Conservation (phyloP, 2,797 vertebrate genomes). For the Heliangelus exortis region DNA sequence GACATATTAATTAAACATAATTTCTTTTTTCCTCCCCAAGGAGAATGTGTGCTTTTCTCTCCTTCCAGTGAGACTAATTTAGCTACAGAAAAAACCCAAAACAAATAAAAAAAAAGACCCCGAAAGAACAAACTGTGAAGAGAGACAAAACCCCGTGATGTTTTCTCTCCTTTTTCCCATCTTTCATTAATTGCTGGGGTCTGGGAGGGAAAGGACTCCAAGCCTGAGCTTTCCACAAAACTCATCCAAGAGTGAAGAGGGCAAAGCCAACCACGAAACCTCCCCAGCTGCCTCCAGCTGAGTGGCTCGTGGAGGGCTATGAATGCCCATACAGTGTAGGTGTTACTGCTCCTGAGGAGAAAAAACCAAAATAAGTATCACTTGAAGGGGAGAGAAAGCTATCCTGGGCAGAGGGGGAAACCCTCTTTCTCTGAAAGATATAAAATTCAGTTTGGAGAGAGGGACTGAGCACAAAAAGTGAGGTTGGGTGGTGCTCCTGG, state of each 20-base stretch:
- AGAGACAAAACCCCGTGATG: neutral
- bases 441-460: constrained; percentile 67
- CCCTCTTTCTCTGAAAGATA: neutral
- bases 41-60: neutral
- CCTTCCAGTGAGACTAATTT: neutral
- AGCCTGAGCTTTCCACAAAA: constrained; percentile 76
- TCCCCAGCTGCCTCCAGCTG: constrained; percentile 80
- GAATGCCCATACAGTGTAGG: constrained; percentile 79
- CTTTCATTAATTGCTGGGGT: constrained; percentile 52
- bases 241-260: constrained; percentile 82
- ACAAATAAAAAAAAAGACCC: too few relatives aligned
- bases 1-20: neutral
- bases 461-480: constrained; percentile 1
- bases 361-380: constrained; percentile 66
- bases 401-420: constrained; percentile 31
- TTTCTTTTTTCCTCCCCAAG: neutral
- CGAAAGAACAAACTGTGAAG: neutral
- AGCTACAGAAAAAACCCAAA: neutral
- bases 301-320: constrained; percentile 69
- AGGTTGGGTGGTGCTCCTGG: neutral
- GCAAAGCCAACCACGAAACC: constrained; percentile 70
- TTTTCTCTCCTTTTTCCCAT: neutral
- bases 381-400: constrained; percentile 41
- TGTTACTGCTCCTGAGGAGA: constrained; percentile 73
- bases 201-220: constrained; percentile 46